Percentiles rank a stretch among this genome's conserved stretches.
Conservation (phyloP, 2,113 vertebrate species). For the Eudyptes chrysolophus region DNA sequence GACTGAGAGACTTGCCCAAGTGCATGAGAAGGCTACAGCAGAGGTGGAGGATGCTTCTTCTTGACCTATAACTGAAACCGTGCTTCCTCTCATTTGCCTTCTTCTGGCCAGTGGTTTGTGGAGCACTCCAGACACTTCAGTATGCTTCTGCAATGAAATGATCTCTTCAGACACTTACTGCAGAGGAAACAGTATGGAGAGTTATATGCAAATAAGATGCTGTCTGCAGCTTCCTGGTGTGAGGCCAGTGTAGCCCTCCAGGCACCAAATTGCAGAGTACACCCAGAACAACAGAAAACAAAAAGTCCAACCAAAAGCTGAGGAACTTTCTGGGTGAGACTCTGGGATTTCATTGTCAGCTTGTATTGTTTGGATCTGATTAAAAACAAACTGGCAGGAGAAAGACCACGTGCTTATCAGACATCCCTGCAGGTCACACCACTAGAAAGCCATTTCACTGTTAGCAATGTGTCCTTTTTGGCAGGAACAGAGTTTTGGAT, state of each 20-base stretch:
- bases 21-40: neutral
- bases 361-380: neutral
- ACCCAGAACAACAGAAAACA: neutral
- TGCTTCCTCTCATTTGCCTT: neutral
- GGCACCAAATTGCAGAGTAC: neutral
- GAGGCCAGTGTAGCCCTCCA: neutral
- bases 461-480: neutral
- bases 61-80: neutral
- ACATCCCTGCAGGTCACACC: neutral
- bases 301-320: neutral
- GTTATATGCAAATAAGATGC: neutral
- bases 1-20: neutral
- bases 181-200: neutral
- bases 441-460: neutral
- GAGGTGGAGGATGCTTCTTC: neutral
- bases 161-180: neutral
- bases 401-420: neutral
- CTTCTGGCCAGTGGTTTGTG: neutral
- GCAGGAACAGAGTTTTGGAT: neutral
- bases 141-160: neutral
- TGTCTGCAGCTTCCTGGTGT: neutral
- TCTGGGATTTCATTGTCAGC: slow-evolving; percentile 20
- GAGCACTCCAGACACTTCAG: neutral
- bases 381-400: slow-evolving; percentile 34
- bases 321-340: slow-evolving; percentile 35